Conservation (phyloP, 1,140 invertebrate species). For the Daktulosphaira vitifoliae region DNA sequence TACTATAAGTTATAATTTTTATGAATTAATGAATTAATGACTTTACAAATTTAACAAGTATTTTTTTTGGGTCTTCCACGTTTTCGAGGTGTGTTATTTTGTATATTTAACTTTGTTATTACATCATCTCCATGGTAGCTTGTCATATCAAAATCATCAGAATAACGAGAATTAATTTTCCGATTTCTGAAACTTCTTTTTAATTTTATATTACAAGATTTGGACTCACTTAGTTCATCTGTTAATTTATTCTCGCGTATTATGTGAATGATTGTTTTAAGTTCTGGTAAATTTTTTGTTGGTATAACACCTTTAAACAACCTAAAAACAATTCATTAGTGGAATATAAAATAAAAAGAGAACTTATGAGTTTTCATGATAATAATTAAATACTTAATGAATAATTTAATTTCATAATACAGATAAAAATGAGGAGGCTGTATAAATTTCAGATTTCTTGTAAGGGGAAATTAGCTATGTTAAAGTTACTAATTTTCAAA, state of each 20-base stretch:
- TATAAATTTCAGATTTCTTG: too few relatives aligned
- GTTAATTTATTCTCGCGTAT: too few relatives aligned
- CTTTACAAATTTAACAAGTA: background rate
- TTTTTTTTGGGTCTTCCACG: background rate
- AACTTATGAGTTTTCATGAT: too few relatives aligned
- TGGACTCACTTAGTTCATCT: background rate
- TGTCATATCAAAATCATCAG: too few relatives aligned
- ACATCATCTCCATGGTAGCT: background rate
- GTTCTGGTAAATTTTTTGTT: background rate
- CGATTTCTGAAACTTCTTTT: background rate
- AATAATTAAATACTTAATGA: too few relatives aligned
- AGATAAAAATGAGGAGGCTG: too few relatives aligned
- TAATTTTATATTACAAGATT: background rate
- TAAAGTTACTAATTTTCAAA: too few relatives aligned
- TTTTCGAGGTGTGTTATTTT: background rate
- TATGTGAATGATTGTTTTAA: background rate
- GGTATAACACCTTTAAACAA: background rate
- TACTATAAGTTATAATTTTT: too few relatives aligned
- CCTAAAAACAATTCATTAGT: background rate
- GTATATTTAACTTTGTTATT: background rate
- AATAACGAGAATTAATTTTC: background rate
- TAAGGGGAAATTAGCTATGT: too few relatives aligned
- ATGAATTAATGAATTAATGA: too few relatives aligned
- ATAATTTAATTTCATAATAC: too few relatives aligned
- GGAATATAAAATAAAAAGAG: too few relatives aligned